A percentile compares a stretch with the other conserved stretches of the same genome.
Evolutionary conservation across 1,140 invertebrate genomes (phyloP).

Genomic region (Atta colombica): DNA sequence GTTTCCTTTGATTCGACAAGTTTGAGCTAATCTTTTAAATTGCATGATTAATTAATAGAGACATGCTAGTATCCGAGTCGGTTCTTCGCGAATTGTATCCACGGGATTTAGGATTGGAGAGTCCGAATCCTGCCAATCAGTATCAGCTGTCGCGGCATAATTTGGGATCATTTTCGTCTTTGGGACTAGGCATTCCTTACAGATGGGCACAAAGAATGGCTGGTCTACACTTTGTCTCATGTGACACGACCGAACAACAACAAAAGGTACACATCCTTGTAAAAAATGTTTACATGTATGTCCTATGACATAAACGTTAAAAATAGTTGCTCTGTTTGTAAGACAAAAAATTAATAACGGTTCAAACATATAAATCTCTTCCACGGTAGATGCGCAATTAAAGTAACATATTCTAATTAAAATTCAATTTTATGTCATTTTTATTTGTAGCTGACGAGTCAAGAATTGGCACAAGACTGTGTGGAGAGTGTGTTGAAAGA

Average conservation of each 20-base stretch:
- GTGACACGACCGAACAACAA: constrained; percentile 74
- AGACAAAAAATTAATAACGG: neutral
- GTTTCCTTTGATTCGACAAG: neutral
- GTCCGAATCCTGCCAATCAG: constrained; percentile 95
- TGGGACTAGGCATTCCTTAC: constrained; percentile 93
- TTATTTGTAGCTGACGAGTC: constrained; percentile 80
- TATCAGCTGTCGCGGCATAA: constrained; percentile 92
- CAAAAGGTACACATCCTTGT: constrained; percentile 75
- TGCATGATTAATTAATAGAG: constrained; percentile 71
- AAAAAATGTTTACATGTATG: too few relatives aligned
- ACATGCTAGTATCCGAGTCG: constrained; percentile 85
- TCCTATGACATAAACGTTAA: neutral
- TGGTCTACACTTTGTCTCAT: constrained; percentile 92
- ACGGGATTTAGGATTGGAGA: constrained; percentile 92
- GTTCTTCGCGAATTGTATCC: constrained; percentile 90
- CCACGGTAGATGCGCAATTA: neutral
- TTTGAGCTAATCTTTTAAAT: constrained; percentile 19
- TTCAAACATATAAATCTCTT: neutral
- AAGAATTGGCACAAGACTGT: constrained; percentile 88
- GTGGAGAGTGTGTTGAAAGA: constrained; percentile 90
- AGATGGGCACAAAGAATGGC: constrained; percentile 96
- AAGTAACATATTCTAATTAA: neutral
- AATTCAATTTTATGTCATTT: constrained; percentile 15
- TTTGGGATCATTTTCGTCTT: constrained; percentile 87
- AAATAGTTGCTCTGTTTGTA: neutral